Evolutionary conservation across 1,140 invertebrate genomes (phyloP).

Genomic region (Lamellibrachia luymesi): DNA sequence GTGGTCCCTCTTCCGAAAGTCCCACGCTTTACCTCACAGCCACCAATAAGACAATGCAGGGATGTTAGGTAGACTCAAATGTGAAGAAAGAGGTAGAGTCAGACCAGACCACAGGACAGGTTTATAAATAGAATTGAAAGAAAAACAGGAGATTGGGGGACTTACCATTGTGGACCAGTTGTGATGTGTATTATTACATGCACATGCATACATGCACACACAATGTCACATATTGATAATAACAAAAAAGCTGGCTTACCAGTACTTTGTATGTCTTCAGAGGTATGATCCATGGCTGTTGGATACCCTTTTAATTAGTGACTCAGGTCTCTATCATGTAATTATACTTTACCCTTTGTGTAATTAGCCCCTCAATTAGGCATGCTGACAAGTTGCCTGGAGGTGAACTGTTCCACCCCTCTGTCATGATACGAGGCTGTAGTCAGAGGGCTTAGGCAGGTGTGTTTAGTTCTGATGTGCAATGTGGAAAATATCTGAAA

Average conservation of each 20-base stretch:
- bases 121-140: background rate
- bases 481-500: no score
- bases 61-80: background rate
- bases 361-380: conserved; percentile 1
- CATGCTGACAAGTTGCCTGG: background rate
- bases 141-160: background rate
- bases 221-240: background rate
- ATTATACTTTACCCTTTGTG: background rate
- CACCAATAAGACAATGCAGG: background rate
- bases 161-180: background rate
- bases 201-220: background rate
- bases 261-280: background rate
- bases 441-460: background rate
- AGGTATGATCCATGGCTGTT: background rate
- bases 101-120: background rate
- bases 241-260: no score
- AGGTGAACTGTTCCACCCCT: background rate
- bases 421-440: background rate
- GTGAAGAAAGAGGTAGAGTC: background rate
- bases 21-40: no score
- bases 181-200: background rate
- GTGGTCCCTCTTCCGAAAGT: no score
- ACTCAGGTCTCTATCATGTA: background rate
- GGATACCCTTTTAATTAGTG: background rate
- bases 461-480: no score